Conservation (phyloP, 2,888 invertebrate species). For the Leistus spinibarbis region DNA sequence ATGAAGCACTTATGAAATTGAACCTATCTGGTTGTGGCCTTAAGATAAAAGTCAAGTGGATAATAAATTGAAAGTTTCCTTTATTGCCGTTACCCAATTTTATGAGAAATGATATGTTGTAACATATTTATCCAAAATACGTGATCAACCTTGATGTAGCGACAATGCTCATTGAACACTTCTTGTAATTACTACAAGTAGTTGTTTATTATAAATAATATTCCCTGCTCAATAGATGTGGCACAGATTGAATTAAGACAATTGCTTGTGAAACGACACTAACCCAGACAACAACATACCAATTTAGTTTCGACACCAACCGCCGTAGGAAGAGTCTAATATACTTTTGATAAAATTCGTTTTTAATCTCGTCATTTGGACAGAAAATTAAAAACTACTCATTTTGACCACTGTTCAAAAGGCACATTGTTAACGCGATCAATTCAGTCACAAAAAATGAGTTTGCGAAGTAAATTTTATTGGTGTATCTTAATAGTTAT, state of each 20-base stretch:
- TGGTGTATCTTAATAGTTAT: background rate
- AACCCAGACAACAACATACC: slow-evolving; percentile 8
- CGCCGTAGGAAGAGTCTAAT: background rate
- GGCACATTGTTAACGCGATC: slow-evolving; percentile 10
- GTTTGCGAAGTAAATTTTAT: slow-evolving; percentile 5
- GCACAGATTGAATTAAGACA: slow-evolving; percentile 35
- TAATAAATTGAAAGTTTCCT: background rate
- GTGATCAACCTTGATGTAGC: background rate
- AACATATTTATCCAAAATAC: background rate
- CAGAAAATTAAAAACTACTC: background rate
- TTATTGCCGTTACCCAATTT: background rate
- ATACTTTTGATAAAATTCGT: background rate
- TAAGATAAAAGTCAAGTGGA: background rate
- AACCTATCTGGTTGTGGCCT: no score
- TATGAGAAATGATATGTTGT: background rate
- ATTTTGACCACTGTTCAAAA: slow-evolving; percentile 23
- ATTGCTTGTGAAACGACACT: slow-evolving; percentile 26
- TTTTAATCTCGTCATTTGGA: background rate
- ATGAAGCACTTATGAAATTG: no score
- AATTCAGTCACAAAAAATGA: slow-evolving; percentile 11
- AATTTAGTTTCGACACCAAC: slow-evolving; percentile 6
- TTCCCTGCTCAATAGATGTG: background rate
- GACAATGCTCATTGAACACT: background rate
- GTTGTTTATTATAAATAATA: background rate
- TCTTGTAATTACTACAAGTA: background rate